phyloP scores from a whole-genome alignment of 2,797 vertebrate genomes.

The Leuciscus waleckii region DNA sequence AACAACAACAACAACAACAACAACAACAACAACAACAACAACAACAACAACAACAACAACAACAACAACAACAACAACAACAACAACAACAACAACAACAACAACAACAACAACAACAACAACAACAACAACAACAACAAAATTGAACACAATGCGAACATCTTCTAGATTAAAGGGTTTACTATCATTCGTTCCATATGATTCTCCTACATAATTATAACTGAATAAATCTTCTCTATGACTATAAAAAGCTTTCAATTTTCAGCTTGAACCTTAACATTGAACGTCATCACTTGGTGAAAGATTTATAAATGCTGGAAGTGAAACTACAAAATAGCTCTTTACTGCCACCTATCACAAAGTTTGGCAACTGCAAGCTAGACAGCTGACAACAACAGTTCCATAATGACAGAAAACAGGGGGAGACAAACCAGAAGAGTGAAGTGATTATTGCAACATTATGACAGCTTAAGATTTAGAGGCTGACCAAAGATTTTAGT shows the following conservation, averaged over 20 bases:
- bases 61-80: background rate
- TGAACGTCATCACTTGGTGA: slow-evolving; percentile 53
- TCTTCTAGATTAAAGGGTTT: background rate
- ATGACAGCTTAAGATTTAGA: slow-evolving; percentile 33
- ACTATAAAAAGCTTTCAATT: slow-evolving; percentile 54
- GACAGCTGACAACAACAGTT: background rate
- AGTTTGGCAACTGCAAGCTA: slow-evolving; percentile 34
- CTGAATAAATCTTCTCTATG: slow-evolving; percentile 11
- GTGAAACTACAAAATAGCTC: slow-evolving; percentile 62
- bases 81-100: background rate
- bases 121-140: background rate
- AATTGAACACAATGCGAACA: background rate
- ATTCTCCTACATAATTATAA: slow-evolving; percentile 29
- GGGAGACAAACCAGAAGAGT: slow-evolving; percentile 1
- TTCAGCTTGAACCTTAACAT: slow-evolving; percentile 28
- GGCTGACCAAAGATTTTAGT: slow-evolving; percentile 1
- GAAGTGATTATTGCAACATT: slow-evolving; percentile 35
- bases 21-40: background rate
- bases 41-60: background rate
- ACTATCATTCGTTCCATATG: background rate
- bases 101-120: background rate
- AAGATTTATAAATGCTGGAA: slow-evolving; percentile 48
- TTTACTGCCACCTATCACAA: slow-evolving; percentile 73
- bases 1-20: background rate
- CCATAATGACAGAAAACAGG: background rate